phyloP scores from a whole-genome alignment of 2,888 invertebrate species.

The Sinelater perroti region DNA sequence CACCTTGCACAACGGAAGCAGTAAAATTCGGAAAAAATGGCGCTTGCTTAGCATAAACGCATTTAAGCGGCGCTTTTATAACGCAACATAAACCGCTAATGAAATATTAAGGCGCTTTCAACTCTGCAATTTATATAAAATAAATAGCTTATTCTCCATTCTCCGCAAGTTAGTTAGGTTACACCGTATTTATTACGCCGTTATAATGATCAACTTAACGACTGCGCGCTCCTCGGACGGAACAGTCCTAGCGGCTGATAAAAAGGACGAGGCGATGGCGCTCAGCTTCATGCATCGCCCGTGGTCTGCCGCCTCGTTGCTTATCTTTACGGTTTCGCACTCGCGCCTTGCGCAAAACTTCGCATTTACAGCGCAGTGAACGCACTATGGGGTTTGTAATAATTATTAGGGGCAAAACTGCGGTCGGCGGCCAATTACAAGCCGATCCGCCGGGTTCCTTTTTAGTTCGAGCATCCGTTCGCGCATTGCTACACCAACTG shows the following conservation, averaged over 20 bases:
- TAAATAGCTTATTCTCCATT: constrained; percentile 37
- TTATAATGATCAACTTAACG: constrained; percentile 30
- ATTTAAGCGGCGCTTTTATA: constrained; percentile 25
- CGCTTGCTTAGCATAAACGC: constrained; percentile 11
- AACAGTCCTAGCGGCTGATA: constrained; percentile 1
- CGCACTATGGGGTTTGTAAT: no score
- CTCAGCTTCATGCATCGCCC: no score
- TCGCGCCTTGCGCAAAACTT: no score
- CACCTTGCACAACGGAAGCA: constrained; percentile 19
- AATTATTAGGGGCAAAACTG: no score
- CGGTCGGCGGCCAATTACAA: no score
- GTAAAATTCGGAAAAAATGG: constrained; percentile 19
- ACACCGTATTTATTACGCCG: constrained; percentile 36
- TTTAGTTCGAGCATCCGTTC: no score
- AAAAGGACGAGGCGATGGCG: constrained; percentile 7
- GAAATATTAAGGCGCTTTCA: constrained; percentile 33
- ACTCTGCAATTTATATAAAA: constrained; percentile 39
- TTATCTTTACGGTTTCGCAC: no score
- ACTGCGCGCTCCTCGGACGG: constrained; percentile 6
- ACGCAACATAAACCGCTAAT: constrained; percentile 26
- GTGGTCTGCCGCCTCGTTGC: no score
- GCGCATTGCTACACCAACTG: no score
- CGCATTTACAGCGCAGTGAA: no score
- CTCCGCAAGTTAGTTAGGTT: constrained; percentile 36
- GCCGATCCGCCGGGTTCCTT: no score